These are phyloP conservation scores for Hyposmocoma kahamanoa DNA, from an alignment of 1,140 invertebrate genomes.

Conservation along the genomic window DNA sequence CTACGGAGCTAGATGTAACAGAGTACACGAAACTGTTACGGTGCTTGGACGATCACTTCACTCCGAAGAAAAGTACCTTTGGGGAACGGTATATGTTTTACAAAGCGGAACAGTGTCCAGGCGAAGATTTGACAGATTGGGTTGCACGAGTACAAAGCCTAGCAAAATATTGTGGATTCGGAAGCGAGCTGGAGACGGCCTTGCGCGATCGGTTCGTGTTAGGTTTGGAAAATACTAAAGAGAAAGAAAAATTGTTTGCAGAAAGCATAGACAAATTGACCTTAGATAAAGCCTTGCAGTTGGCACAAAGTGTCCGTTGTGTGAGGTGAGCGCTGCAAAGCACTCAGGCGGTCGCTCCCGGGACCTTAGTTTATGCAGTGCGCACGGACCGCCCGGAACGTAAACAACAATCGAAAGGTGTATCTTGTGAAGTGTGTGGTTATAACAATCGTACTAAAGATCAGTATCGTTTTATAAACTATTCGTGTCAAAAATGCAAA, in stretches of 20 bases:
- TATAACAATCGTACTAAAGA: conserved; percentile 8
- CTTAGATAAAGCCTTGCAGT: conserved; percentile 2
- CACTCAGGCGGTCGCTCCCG: background rate
- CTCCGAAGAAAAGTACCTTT: conserved; percentile 8
- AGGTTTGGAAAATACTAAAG: conserved; percentile 7
- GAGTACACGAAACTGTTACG: background rate
- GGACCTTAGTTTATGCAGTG: background rate
- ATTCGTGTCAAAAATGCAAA: conserved; percentile 1
- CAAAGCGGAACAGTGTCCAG: conserved; percentile 8
- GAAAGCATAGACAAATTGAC: conserved; percentile 1
- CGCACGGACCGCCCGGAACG: background rate
- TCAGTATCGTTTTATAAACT: conserved; percentile 3
- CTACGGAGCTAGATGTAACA: too few relatives aligned
- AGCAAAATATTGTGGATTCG: conserved; percentile 8
- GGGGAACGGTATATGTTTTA: conserved; percentile 12
- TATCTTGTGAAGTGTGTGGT: background rate
- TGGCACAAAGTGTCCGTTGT: conserved; percentile 7
- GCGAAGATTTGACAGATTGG: conserved; percentile 11
- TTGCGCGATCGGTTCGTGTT: conserved; percentile 8
- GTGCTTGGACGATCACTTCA: background rate
- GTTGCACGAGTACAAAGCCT: conserved; percentile 8
- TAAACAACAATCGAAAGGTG: background rate
- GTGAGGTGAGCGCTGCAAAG: background rate
- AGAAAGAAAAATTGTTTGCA: conserved; percentile 8
- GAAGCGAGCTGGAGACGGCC: background rate